A percentile compares a stretch with the other conserved stretches of the same genome.
Conservation (phyloP, 2,113 vertebrate species). For the Chitala chitala region DNA sequence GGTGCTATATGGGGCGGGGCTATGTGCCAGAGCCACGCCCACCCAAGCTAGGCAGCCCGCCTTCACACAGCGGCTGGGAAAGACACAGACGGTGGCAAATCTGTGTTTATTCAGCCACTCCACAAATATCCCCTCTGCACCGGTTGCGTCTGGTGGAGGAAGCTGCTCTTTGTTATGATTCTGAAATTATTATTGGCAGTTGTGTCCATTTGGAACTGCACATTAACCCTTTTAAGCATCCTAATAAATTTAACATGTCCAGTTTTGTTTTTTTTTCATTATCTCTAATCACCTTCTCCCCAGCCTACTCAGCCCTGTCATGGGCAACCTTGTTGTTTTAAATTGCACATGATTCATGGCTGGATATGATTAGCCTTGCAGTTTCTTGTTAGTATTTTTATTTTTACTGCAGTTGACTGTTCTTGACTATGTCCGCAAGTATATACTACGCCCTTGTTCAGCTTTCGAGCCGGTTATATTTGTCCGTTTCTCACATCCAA, state of each 20-base stretch:
- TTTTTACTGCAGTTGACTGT: neutral
- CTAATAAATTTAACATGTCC: slow-evolving; percentile 76
- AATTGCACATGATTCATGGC: slow-evolving; percentile 63
- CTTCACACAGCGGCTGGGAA: slow-evolving; percentile 65
- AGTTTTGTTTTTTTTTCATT: slow-evolving; percentile 76
- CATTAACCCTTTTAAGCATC: slow-evolving; percentile 50
- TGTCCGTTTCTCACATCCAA: too few relatives aligned
- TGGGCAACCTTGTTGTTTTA: slow-evolving; percentile 64
- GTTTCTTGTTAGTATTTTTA: neutral
- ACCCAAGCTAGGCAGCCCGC: slow-evolving; percentile 37
- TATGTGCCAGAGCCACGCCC: neutral
- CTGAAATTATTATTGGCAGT: slow-evolving; percentile 65
- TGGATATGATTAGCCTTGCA: slow-evolving; percentile 39
- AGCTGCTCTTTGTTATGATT: slow-evolving; percentile 61
- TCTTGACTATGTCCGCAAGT: neutral
- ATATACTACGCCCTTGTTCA: neutral
- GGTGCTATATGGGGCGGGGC: neutral
- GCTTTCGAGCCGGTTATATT: neutral
- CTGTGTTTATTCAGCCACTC: slow-evolving; percentile 77
- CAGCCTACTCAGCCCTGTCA: slow-evolving; percentile 54
- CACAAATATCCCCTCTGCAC: slow-evolving; percentile 67
- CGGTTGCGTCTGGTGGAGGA: slow-evolving; percentile 61
- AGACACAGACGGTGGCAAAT: slow-evolving; percentile 70
- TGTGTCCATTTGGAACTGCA: slow-evolving; percentile 57
- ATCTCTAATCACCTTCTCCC: slow-evolving; percentile 63